phyloP scores from a whole-genome alignment of 2,797 vertebrate genomes.

The Ptychobarbus kaznakovi region DNA sequence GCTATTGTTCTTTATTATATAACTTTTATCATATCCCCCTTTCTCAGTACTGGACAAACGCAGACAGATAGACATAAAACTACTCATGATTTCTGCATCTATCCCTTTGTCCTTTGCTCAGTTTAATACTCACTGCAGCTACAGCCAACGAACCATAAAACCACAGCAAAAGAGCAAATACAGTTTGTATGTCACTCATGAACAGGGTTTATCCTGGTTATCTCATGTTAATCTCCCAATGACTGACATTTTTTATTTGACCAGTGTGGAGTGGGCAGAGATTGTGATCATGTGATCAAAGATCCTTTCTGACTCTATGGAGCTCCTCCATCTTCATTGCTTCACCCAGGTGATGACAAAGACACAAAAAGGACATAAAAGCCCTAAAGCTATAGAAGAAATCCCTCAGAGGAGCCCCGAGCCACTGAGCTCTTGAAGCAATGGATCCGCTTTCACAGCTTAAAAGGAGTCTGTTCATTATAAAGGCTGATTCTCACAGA shows the following conservation, averaged over 20 bases:
- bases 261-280: not conserved
- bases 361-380: conserved; percentile 20
- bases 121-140: conserved; percentile 4
- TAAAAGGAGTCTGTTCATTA: conserved; percentile 28
- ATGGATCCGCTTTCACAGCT: conserved; percentile 28
- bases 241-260: conserved; percentile 41
- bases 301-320: not conserved
- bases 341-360: conserved; percentile 20
- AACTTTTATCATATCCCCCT: conserved; percentile 64
- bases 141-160: conserved; percentile 26
- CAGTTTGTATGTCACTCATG: conserved; percentile 7
- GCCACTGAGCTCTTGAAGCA: conserved; percentile 24
- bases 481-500: conserved; percentile 19
- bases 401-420: conserved; percentile 1
- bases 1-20: conserved; percentile 60
- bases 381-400: conserved; percentile 30
- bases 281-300: conserved; percentile 37
- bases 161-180: conserved; percentile 20
- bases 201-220: conserved; percentile 24
- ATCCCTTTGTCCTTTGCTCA: conserved; percentile 37
- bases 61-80: conserved; percentile 59
- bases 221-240: not conserved
- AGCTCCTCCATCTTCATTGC: conserved; percentile 18
- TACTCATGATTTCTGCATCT: conserved; percentile 53
- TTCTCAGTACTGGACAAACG: conserved; percentile 48